These are phyloP conservation scores for Podarcis cretensis DNA, from an alignment of 2,113 vertebrate species.

Conservation along the genomic window DNA sequence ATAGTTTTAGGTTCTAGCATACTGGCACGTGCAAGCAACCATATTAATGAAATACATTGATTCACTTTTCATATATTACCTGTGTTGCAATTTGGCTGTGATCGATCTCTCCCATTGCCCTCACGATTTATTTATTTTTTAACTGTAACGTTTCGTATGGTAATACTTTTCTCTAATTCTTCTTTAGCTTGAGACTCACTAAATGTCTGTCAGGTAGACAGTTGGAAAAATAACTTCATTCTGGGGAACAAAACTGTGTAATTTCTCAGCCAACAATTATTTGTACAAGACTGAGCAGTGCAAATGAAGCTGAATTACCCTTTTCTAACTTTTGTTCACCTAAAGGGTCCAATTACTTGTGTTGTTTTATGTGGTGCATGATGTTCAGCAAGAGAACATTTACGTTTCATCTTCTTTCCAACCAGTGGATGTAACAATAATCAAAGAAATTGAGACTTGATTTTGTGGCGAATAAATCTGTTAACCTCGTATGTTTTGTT, in stretches of 20 bases:
- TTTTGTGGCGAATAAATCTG: constrained; percentile 49
- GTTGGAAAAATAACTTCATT: constrained; percentile 37
- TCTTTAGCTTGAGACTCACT: background rate
- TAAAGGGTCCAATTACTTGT: constrained; percentile 25
- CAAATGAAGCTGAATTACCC: constrained; percentile 41
- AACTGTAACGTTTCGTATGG: background rate
- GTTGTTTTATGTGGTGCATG: background rate
- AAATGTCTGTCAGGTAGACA: constrained; percentile 5
- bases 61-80: background rate
- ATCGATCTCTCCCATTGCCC: background rate
- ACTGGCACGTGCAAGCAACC: background rate
- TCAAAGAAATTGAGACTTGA: constrained; percentile 44
- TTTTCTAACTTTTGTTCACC: constrained; percentile 22
- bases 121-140: background rate
- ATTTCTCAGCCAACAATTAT: constrained; percentile 43
- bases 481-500: constrained; percentile 46
- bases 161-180: background rate
- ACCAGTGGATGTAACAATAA: constrained; percentile 41
- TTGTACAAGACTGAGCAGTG: constrained; percentile 47
- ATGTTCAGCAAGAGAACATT: background rate
- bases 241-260: constrained; percentile 61
- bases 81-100: background rate
- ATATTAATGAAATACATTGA: background rate
- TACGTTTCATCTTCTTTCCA: constrained; percentile 33
- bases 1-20: background rate